These are phyloP conservation scores for Caenorhabditis sp. DNA, from an alignment of 2,888 invertebrate genomes.

Conservation along the genomic window DNA sequence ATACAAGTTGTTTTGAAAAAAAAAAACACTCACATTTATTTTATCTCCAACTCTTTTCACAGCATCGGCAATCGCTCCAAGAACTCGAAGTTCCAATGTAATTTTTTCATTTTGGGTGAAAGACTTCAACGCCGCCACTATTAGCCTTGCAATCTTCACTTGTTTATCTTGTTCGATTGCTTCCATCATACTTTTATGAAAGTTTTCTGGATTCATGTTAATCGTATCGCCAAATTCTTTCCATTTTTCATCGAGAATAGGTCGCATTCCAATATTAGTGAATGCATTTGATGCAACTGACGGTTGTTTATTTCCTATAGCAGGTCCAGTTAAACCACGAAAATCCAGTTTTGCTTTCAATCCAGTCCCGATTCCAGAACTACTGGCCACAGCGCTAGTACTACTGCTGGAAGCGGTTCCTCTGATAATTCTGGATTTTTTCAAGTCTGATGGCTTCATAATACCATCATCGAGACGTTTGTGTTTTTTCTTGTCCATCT, in stretches of 20 bases:
- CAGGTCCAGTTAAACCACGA: background rate
- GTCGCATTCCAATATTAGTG: slow-evolving; percentile 14
- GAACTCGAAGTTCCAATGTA: slow-evolving; percentile 17
- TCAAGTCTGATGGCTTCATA: slow-evolving; percentile 36
- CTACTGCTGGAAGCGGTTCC: slow-evolving; percentile 6
- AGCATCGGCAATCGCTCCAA: slow-evolving; percentile 17
- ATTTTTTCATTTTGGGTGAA: slow-evolving; percentile 25
- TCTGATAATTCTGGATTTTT: slow-evolving; percentile 13
- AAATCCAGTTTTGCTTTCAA: slow-evolving; percentile 36
- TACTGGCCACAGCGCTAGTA: background rate
- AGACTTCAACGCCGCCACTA: slow-evolving; percentile 28
- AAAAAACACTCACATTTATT: slow-evolving; percentile 18
- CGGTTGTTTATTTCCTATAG: background rate
- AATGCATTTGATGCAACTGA: background rate
- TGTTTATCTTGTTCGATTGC: slow-evolving; percentile 18
- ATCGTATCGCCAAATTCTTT: slow-evolving; percentile 40
- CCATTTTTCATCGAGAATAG: slow-evolving; percentile 34
- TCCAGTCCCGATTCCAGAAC: slow-evolving; percentile 6
- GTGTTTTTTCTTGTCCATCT: slow-evolving; percentile 38
- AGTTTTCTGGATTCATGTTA: slow-evolving; percentile 24
- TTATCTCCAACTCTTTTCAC: slow-evolving; percentile 23
- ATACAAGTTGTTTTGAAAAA: background rate
- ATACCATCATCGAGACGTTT: slow-evolving; percentile 31
- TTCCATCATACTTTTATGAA: slow-evolving; percentile 28
- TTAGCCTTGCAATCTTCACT: slow-evolving; percentile 28